A percentile compares a stretch with the other conserved stretches of the same genome.
These are phyloP conservation scores for Antechinus flavipes DNA, from an alignment of 2,113 vertebrate genomes.

Conservation along the genomic window DNA sequence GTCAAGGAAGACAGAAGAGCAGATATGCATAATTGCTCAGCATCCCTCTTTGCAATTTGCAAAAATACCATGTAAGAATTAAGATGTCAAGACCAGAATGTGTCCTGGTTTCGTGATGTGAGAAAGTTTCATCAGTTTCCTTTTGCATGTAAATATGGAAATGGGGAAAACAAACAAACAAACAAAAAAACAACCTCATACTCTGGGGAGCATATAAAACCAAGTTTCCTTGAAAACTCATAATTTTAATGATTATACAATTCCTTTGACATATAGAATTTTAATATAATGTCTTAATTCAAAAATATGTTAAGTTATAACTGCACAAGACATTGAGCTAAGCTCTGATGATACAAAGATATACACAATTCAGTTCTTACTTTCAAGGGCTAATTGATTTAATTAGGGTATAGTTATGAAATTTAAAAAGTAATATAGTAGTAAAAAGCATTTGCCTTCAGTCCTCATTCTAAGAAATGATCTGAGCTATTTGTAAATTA, in stretches of 20 bases:
- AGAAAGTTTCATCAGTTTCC: not conserved
- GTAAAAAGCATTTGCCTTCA: slow-evolving; percentile 6
- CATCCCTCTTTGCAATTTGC: slow-evolving; percentile 19
- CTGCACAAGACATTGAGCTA: not conserved
- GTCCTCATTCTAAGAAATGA: slow-evolving; percentile 15
- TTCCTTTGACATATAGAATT: not conserved
- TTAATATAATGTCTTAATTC: not conserved
- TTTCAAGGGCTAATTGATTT: not conserved
- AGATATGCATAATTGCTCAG: slow-evolving; percentile 19
- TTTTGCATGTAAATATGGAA: slow-evolving; percentile 1
- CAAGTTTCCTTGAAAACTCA: not conserved
- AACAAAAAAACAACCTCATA: not conserved
- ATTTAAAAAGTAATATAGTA: not conserved
- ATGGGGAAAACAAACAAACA: too few species aligned
- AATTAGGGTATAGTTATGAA: not conserved
- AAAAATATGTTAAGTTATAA: not conserved
- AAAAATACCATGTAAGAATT: not conserved
- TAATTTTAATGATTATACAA: too few species aligned
- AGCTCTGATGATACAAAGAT: not conserved
- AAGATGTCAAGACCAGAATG: slow-evolving; percentile 17
- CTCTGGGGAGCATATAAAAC: not conserved
- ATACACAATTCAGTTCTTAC: not conserved
- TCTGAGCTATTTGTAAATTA: slow-evolving; percentile 29
- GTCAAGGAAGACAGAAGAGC: slow-evolving; percentile 13
- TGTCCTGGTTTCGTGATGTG: slow-evolving; percentile 17